Conservation (phyloP, 1,140 invertebrate genomes). For the Macrosteles quadrilineatus region DNA sequence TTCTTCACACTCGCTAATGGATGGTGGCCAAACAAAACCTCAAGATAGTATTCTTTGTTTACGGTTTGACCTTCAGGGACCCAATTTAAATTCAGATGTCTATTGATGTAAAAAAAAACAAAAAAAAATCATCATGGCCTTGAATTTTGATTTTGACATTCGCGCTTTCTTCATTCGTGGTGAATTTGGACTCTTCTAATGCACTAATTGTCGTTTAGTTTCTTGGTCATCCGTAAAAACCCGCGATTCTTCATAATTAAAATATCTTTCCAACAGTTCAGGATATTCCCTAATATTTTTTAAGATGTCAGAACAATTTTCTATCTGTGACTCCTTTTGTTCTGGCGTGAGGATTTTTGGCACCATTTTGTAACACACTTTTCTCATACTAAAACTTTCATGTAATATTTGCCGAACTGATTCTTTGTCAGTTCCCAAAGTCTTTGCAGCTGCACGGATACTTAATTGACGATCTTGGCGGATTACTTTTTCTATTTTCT, state of each 20-base stretch:
- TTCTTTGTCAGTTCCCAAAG: conserved; percentile 27
- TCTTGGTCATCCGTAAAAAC: conserved; percentile 29
- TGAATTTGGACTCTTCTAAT: conserved; percentile 34
- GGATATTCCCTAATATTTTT: no score
- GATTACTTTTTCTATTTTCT: conserved; percentile 43
- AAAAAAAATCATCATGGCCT: conserved; percentile 44
- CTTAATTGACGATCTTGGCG: conserved; percentile 38
- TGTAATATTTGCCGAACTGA: conserved; percentile 30
- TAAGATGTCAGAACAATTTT: conserved; percentile 24
- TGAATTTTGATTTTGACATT: conserved; percentile 37
- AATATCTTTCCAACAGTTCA: conserved; percentile 24
- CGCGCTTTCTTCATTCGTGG: conserved; percentile 39
- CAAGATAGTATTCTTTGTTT: conserved; percentile 43
- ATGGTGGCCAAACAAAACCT: conserved; percentile 41
- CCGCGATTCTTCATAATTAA: conserved; percentile 36
- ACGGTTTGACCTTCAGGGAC: conserved; percentile 44
- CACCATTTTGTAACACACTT: conserved; percentile 35
- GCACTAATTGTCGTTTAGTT: conserved; percentile 35
- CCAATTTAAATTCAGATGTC: conserved; percentile 44
- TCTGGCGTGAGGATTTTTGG: conserved; percentile 32
- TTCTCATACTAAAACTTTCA: conserved; percentile 35
- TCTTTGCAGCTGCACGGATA: conserved; percentile 32
- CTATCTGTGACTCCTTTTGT: conserved; percentile 27
- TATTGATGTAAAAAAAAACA: conserved; percentile 42
- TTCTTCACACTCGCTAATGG: conserved; percentile 33